Base-by-base conservation (phyloP, 1,140 invertebrate genomes). In the Drosophila mauritiana region DNA sequence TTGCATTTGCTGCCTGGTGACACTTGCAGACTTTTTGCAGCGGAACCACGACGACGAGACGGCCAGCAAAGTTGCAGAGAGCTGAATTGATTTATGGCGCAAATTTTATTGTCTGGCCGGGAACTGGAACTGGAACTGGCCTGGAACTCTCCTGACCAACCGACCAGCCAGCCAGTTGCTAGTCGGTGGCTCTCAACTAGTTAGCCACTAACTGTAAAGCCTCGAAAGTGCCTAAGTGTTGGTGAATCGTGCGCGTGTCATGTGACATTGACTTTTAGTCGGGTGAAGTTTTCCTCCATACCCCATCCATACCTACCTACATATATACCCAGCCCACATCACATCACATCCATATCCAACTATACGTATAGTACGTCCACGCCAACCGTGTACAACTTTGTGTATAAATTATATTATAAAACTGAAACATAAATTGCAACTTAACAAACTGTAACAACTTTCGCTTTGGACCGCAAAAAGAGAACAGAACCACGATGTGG, bases 41-140 rank as follows among this genome's bases (percentile, higher is more conserved):
- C 63, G 67, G 56, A 79, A 61, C 74, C 43, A 42, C 46, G 45
- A 52, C 75, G 39, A 51, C 68, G 59, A 56, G 58, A 39, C 63
- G 27, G 36, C 42, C 79, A 62, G 61, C 64, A 69, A 69, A 76
- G 78, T 89, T 88, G 81, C 76, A 89, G 77, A 75, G 48, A 31
- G 80, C 88, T 67, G 83, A 89, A 80, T 89, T 89, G 84, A 89
- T 89, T 89, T 89, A 89, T 89, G 84, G 85, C 80, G 77, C 77
- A 89, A 84, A 89, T 89, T 84, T 77, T 90, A 84, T 89, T 89
- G 84, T 89, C 84, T 89, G 78, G 74, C 48, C 55, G 59, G 59
- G 74, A 58, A 68, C 73, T 77, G 59, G 67, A 58, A 68, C 74
- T 78, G 77, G 55, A 31, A 31, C 31, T 31, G 31, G 31, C 7